Conservation (phyloP, 2,888 invertebrate species). For the Fragum fragum region DNA sequence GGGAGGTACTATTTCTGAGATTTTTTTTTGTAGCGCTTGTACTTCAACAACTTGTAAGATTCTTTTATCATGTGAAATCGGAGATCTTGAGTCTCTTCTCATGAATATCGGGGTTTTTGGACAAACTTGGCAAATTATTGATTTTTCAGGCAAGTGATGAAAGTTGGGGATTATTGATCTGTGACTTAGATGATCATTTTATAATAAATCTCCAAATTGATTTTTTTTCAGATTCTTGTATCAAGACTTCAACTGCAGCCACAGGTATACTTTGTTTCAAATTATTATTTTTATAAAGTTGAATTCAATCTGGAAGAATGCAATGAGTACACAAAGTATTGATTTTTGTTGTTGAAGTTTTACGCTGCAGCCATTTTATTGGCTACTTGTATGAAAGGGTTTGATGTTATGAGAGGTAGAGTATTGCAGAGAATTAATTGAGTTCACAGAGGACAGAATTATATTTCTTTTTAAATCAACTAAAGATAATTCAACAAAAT, state of each 20-base stretch:
- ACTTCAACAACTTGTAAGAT: no score
- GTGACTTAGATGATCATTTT: neutral
- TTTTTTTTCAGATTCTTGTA: slow-evolving; percentile 80
- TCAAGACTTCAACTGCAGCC: slow-evolving; percentile 82
- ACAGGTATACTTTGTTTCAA: slow-evolving; percentile 75
- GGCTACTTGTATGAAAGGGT: slow-evolving; percentile 33
- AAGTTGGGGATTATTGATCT: slow-evolving; percentile 1
- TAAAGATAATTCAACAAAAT: no score
- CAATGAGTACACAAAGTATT: slow-evolving; percentile 64
- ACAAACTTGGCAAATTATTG: slow-evolving; percentile 13
- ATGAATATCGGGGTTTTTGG: no score
- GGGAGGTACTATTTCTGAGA: slow-evolving; percentile 13
- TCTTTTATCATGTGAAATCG: no score
- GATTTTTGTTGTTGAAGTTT: slow-evolving; percentile 80
- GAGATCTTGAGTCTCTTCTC: no score
- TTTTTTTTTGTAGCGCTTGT: no score
- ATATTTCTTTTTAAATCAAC: no score
- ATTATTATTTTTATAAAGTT: neutral
- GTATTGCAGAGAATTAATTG: no score
- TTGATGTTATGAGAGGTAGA: neutral
- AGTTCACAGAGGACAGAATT: no score
- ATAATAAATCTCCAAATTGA: neutral
- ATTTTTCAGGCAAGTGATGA: slow-evolving; percentile 23
- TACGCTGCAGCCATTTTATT: slow-evolving; percentile 67
- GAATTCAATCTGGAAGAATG: slow-evolving; percentile 12